phyloP scores from a whole-genome alignment of 1,140 invertebrate genomes.

The Homalodisca vitripennis region DNA sequence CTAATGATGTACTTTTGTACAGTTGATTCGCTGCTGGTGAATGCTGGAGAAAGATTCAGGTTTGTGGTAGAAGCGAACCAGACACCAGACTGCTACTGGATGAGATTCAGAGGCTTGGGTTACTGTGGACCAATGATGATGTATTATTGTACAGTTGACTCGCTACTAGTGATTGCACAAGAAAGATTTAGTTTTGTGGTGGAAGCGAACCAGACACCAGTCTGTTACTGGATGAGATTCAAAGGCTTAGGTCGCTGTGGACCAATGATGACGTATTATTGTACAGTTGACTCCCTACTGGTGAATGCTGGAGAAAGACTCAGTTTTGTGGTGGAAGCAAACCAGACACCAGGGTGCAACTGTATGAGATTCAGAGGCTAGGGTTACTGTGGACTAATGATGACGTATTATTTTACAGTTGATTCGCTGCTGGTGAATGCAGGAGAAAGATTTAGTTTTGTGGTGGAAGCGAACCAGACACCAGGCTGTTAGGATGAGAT shows the following conservation, averaged over 20 bases:
- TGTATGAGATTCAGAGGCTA: too few relatives aligned
- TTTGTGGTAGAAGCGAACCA: slow-evolving; percentile 52
- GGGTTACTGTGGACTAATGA: too few relatives aligned
- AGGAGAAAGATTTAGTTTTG: too few relatives aligned
- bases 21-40: slow-evolving; percentile 40
- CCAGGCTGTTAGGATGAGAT: too few relatives aligned
- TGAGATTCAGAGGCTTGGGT: slow-evolving; percentile 50
- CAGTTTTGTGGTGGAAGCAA: too few relatives aligned
- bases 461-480: too few relatives aligned
- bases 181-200: slow-evolving; percentile 57
- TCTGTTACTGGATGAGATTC: slow-evolving; percentile 55
- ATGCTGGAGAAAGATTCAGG: slow-evolving; percentile 55
- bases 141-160: slow-evolving; percentile 38
- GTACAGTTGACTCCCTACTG: too few relatives aligned
- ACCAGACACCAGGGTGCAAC: too few relatives aligned
- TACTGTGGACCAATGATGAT: slow-evolving; percentile 45
- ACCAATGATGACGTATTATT: slow-evolving; percentile 41
- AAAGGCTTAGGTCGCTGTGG: slow-evolving; percentile 48
- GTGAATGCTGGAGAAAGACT: too few relatives aligned
- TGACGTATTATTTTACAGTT: too few relatives aligned
- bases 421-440: too few relatives aligned
- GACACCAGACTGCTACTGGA: slow-evolving; percentile 50
- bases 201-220: slow-evolving; percentile 46
- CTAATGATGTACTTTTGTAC: too few relatives aligned
- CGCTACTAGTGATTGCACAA: slow-evolving; percentile 46